Evolutionary conservation across 1,140 invertebrate species (phyloP), one percentile per base, ranked within the genome.

Genomic region (Drosophila ficusphila): DNA sequence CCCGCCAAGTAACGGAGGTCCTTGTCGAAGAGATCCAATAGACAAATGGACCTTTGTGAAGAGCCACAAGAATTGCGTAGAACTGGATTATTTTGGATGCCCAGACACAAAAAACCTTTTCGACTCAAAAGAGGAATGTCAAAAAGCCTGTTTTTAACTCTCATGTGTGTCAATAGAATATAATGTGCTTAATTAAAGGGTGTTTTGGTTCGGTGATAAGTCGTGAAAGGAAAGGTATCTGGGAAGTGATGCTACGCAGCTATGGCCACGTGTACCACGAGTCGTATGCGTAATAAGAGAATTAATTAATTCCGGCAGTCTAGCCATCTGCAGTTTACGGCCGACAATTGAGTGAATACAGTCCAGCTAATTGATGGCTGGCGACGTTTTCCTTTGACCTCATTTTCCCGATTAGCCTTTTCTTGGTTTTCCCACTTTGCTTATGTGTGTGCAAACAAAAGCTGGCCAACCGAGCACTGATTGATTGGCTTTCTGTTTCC

Each of bases 401-500:
- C 27, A 18, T n/a, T 23, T 31, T 4, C 7, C 25, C 14, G 70
- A 33, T 19, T 18, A 33, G 12, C 9, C n/a, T 33, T 39, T 16
- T 29, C 47, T 48, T 41, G 38, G 11, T 42, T 14, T 19, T 34
- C 8, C 18, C 38, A 23, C 11, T 25, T 44, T 36, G 8, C 29
- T 14, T 33, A 64, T 44, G 41, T 51, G 54, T 60, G 36, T n/a
- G 9, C 69, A 79, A 79, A 53, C 54, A 56, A 56, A 53, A 14
- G 18, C 19, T 3, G 19, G 42, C 31, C 41, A 60, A 36, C 21
- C 36, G 36, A 51, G 56, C 29, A 33, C 57, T 79, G 76, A 79
- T 79, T 79, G 76, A 79, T 79, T 74, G 76, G 48, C 57, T 79
- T 56, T 68, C 23, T 69, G 64, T 47, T 72, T 31, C 46, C 47